These are phyloP conservation scores for Amphipoea oculea DNA, from an alignment of 2,888 invertebrate genomes.

Conservation along the genomic window DNA sequence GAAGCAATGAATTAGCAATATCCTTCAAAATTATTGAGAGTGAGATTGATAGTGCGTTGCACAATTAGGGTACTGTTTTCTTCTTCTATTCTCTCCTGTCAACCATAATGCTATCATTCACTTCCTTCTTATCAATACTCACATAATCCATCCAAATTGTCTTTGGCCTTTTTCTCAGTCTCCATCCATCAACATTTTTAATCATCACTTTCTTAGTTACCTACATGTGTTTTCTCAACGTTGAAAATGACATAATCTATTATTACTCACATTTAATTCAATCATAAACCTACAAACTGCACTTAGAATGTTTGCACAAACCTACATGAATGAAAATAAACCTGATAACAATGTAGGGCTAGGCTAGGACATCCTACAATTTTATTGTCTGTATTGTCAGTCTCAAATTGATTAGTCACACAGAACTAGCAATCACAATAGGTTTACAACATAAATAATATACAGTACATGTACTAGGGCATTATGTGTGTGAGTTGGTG, in stretches of 20 bases:
- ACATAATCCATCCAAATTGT: neutral
- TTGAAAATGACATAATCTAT: neutral
- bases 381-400: constrained; percentile 54
- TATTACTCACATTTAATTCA: neutral
- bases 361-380: constrained; percentile 60
- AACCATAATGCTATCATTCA: neutral
- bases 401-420: constrained; percentile 63
- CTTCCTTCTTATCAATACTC: neutral
- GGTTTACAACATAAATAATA: constrained; percentile 10
- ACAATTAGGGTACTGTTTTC: no score
- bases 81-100: neutral
- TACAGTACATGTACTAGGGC: constrained; percentile 1
- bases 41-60: no score
- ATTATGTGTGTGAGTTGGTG: neutral
- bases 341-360: constrained; percentile 43
- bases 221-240: neutral
- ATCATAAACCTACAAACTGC: neutral
- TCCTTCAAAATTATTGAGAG: no score
- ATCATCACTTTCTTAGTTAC: neutral
- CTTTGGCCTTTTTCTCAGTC: neutral
- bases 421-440: constrained; percentile 53
- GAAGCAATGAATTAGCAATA: no score
- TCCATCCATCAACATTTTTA: neutral
- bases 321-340: constrained; percentile 10
- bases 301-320: neutral